These are phyloP conservation scores for Telmatochromis sp. DNA, from an alignment of 2,113 vertebrate species.

Conservation along the genomic window DNA sequence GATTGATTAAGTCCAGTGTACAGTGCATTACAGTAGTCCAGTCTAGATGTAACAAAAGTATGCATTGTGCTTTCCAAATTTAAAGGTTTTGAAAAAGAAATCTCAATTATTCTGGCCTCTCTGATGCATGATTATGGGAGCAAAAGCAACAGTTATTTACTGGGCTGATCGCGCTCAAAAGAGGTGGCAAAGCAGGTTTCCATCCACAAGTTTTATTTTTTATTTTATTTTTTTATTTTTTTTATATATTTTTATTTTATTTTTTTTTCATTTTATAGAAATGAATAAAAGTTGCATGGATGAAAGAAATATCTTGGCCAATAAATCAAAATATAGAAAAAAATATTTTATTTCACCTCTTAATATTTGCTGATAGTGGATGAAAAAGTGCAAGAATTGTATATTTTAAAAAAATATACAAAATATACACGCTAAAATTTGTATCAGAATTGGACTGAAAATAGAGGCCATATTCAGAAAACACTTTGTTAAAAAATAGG, in stretches of 20 bases:
- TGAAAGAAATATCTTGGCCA: background rate
- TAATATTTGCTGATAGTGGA: background rate
- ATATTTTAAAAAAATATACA: rapidly evolving
- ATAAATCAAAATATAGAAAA: background rate
- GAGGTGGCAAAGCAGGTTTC: background rate
- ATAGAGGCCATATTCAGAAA: background rate
- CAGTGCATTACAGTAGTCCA: background rate
- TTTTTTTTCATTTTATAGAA: background rate
- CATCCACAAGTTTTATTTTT: background rate
- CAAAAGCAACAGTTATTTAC: background rate
- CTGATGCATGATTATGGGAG: background rate
- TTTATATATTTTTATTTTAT: no score
- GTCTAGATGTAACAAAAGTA: background rate
- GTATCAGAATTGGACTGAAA: background rate
- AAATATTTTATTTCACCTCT: background rate
- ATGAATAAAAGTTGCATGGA: background rate
- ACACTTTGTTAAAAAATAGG: background rate
- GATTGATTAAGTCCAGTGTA: background rate
- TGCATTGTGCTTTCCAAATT: background rate
- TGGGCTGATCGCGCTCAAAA: rapidly evolving
- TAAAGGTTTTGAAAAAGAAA: background rate
- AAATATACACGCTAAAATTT: background rate
- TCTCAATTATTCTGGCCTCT: background rate
- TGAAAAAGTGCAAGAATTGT: background rate
- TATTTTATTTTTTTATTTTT: no score